Conservation (phyloP, 2,888 invertebrate genomes). For the Quadroppia sp. region DNA sequence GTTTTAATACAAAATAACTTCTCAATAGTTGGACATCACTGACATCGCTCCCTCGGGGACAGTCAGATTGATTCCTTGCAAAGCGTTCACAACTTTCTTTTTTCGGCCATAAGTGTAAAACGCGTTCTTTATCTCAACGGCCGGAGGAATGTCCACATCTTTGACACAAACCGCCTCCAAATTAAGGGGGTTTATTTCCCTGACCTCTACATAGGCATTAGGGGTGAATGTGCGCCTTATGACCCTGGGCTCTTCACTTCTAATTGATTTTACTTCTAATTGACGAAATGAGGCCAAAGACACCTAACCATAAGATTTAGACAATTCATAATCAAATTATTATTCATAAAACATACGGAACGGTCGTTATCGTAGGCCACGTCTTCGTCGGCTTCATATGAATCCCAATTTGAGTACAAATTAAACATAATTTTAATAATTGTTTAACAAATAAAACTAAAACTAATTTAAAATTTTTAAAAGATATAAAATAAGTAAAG, state of each 20-base stretch:
- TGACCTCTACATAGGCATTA: not conserved
- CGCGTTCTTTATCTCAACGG: conserved; percentile 79
- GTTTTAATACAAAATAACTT: not conserved
- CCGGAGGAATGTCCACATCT: conserved; percentile 52
- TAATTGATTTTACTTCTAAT: not conserved
- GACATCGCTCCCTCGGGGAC: conserved; percentile 91
- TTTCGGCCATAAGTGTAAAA: conserved; percentile 84
- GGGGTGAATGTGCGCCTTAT: not conserved
- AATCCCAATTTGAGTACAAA: not conserved
- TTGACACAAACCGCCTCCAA: conserved; percentile 3
- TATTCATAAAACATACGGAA: not conserved
- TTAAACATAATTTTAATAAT: conserved; percentile 21
- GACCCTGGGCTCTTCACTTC: not conserved
- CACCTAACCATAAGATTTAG: not conserved
- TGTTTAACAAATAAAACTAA: not conserved
- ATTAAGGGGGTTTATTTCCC: not conserved
- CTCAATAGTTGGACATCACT: conserved; percentile 57
- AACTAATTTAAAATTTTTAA: too few species aligned
- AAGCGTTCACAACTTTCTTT: conserved; percentile 77
- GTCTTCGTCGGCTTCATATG: conserved; percentile 17
- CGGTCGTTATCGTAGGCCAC: conserved; percentile 21
- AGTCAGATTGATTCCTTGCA: conserved; percentile 85
- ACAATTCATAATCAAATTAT: not conserved
- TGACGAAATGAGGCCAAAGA: conserved; percentile 27
- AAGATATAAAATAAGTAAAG: too few species aligned